These are phyloP conservation scores for Drosophila pullipes DNA, from an alignment of 2,888 invertebrate genomes.

Conservation along the genomic window DNA sequence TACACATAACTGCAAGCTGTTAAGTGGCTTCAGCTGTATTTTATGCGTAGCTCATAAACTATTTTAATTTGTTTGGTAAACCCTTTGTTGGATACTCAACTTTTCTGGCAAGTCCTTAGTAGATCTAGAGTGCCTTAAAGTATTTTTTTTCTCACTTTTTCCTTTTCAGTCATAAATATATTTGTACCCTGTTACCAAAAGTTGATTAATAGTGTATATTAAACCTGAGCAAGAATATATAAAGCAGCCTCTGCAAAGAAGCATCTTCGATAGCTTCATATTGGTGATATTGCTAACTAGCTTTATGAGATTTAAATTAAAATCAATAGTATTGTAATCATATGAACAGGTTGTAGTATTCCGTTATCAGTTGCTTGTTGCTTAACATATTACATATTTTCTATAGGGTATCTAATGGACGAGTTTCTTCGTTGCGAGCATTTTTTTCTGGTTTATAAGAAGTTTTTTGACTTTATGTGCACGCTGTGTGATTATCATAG, in stretches of 20 bases:
- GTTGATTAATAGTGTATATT: neutral
- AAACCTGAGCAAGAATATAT: neutral
- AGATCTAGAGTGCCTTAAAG: neutral
- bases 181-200: neutral
- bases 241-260: neutral
- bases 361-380: neutral
- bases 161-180: neutral
- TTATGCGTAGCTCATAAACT: neutral
- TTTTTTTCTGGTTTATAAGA: neutral
- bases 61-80: neutral
- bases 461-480: conserved; percentile 2
- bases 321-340: neutral
- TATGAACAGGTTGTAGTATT: neutral
- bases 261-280: neutral
- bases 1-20: neutral
- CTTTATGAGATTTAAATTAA: neutral
- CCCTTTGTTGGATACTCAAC: neutral
- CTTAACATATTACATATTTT: neutral
- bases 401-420: neutral
- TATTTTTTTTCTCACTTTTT: neutral
- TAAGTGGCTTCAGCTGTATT: neutral
- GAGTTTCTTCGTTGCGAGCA: neutral
- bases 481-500: neutral
- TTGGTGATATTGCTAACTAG: neutral
- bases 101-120: conserved; percentile 3